A percentile compares a stretch with the other conserved stretches of the same genome.
These are phyloP conservation scores for Sinodicranocentrus sp. DNA, from an alignment of 2,888 invertebrate species.

Conservation along the genomic window DNA sequence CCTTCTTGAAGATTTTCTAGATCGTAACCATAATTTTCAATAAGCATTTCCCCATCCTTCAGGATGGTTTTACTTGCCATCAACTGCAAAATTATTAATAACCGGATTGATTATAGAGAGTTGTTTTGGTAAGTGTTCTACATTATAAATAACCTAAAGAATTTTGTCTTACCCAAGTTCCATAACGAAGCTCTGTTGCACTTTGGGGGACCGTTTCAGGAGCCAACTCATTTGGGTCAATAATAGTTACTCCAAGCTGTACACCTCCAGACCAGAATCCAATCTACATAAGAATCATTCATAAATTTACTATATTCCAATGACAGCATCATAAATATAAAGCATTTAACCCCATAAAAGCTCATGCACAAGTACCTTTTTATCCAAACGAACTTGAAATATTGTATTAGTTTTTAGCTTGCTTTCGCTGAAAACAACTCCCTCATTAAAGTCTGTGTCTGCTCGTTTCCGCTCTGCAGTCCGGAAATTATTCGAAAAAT, in stretches of 20 bases:
- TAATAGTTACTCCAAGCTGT: constrained; percentile 87
- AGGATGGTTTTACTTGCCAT: constrained; percentile 93
- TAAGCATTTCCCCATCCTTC: constrained; percentile 89
- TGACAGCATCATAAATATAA: constrained; percentile 40
- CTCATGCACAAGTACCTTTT: constrained; percentile 86
- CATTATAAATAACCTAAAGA: too few relatives aligned
- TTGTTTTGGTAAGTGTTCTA: neutral
- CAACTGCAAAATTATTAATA: constrained; percentile 82
- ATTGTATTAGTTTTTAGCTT: constrained; percentile 89
- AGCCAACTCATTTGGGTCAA: constrained; percentile 83
- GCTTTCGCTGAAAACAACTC: constrained; percentile 90
- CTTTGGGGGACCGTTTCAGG: constrained; percentile 84
- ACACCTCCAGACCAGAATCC: constrained; percentile 89
- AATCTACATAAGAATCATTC: constrained; percentile 81
- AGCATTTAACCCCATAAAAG: too few relatives aligned
- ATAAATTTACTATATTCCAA: neutral
- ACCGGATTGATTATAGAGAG: constrained; percentile 27
- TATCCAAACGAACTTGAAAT: constrained; percentile 92
- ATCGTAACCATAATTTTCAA: constrained; percentile 91
- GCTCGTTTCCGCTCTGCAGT: constrained; percentile 89
- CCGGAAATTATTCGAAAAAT: constrained; percentile 89
- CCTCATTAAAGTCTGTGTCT: constrained; percentile 87
- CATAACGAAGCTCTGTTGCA: constrained; percentile 88
- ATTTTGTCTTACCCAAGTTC: constrained; percentile 89
- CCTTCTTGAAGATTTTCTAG: constrained; percentile 90